Evolutionary conservation across 2,113 vertebrate species (phyloP).

Genomic region (Cebus imitator): DNA sequence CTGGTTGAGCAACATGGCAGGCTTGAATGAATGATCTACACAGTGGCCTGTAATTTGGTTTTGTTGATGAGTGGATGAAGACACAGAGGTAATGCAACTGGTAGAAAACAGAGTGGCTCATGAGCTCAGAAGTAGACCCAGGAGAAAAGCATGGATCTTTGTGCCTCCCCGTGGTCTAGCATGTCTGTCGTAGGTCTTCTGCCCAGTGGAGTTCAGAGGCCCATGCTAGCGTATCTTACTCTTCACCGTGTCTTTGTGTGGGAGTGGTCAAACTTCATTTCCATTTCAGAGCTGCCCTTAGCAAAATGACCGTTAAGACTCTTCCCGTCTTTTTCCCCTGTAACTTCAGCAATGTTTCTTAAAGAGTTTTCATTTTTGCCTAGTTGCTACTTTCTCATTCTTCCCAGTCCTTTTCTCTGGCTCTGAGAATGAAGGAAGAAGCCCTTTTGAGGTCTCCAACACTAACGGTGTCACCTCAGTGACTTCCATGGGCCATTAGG

Average conservation of each 20-base stretch:
- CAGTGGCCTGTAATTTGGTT: neutral
- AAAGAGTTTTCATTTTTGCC: neutral
- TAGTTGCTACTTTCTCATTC: neutral
- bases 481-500: slow-evolving; percentile 28
- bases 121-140: neutral
- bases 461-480: neutral
- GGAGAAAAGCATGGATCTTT: neutral
- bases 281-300: neutral
- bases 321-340: neutral
- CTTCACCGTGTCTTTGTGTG: neutral
- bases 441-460: neutral
- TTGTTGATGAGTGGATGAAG: neutral
- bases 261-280: neutral
- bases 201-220: neutral
- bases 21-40: neutral
- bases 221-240: neutral
- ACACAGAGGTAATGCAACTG: neutral
- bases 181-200: neutral
- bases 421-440: slow-evolving; percentile 6
- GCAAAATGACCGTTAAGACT: neutral
- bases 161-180: neutral
- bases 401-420: neutral
- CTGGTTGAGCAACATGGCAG: neutral
- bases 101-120: neutral
- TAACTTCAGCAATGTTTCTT: neutral